Conservation (phyloP, 2,113 vertebrate genomes). For the Mobula birostris region DNA sequence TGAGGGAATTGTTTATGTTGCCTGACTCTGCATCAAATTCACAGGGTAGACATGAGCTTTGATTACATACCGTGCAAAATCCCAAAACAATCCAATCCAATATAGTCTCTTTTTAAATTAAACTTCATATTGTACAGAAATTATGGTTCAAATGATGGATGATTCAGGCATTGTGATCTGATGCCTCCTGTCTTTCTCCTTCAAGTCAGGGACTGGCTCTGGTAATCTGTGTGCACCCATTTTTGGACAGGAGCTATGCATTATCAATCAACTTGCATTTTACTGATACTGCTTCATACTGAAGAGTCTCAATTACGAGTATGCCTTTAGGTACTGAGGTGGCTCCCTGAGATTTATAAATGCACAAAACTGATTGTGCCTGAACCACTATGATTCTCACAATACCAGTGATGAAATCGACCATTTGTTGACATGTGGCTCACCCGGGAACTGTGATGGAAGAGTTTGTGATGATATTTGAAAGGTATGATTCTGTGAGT, state of each 20-base stretch:
- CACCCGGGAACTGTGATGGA: too few relatives aligned
- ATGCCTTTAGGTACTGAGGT: neutral
- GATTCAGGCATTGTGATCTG: neutral
- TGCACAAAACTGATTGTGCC: neutral
- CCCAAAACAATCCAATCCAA: neutral
- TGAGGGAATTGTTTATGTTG: neutral
- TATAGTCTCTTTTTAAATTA: neutral
- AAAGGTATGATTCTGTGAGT: too few relatives aligned
- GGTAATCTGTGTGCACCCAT: neutral
- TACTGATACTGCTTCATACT: neutral
- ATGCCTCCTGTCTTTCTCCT: neutral
- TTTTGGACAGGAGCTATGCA: neutral
- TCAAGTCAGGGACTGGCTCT: neutral
- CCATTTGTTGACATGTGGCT: too few relatives aligned
- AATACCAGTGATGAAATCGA: too few relatives aligned
- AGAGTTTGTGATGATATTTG: too few relatives aligned
- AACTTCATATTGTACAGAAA: neutral
- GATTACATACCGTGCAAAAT: neutral
- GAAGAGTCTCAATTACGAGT: neutral
- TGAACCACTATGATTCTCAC: neutral
- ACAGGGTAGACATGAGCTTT: neutral
- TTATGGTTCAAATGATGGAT: neutral
- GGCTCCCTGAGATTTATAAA: neutral
- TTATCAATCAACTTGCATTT: neutral
- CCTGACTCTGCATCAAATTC: neutral